phyloP scores from a whole-genome alignment of 1,140 invertebrate genomes.

The Myzus persicae region DNA sequence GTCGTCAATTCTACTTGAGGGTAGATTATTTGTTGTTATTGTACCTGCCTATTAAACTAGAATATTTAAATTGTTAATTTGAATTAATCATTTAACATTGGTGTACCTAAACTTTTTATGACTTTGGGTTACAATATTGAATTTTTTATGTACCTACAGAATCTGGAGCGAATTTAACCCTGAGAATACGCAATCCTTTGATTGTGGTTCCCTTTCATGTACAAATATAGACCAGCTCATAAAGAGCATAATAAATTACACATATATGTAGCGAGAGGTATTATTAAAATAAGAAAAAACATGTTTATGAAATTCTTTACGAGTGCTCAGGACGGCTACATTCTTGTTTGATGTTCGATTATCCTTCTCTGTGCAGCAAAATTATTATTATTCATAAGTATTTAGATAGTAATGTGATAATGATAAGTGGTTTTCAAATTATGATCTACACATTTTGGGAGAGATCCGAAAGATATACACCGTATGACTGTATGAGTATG shows the following conservation, averaged over 20 bases:
- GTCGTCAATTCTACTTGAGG: not conserved
- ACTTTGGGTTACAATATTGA: not conserved
- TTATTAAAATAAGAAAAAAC: not conserved
- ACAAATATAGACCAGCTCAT: not conserved
- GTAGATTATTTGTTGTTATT: not conserved
- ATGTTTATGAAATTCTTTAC: not conserved
- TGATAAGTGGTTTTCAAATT: not conserved
- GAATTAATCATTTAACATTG: not conserved
- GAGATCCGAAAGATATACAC: no score
- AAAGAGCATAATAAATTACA: conserved; percentile 13
- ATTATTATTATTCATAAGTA: not conserved
- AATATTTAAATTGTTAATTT: not conserved
- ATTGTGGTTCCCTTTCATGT: conserved; percentile 27
- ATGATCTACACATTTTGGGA: not conserved
- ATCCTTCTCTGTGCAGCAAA: not conserved
- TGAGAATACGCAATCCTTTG: not conserved
- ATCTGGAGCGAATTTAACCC: not conserved
- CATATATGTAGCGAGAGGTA: not conserved
- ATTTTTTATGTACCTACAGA: not conserved
- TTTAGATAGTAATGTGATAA: not conserved
- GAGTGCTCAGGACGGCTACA: not conserved
- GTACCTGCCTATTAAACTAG: conserved; percentile 8
- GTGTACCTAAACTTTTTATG: not conserved
- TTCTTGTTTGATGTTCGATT: not conserved
- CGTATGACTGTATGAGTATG: not conserved